Evolutionary conservation across 2,888 invertebrate genomes (phyloP).

Genomic region (Mythimna lalbum): DNA sequence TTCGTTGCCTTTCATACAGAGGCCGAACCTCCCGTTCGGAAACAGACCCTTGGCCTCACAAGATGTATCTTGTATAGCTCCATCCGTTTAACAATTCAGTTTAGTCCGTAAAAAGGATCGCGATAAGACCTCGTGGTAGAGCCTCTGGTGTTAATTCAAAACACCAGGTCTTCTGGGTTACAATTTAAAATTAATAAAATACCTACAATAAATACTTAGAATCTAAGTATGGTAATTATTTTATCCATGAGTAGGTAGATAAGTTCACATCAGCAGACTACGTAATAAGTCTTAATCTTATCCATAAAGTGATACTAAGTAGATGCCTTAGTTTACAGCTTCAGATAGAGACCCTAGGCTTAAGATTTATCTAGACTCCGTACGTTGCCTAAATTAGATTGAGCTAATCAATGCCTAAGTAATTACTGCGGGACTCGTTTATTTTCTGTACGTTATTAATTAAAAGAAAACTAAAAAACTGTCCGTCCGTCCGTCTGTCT

Average conservation of each 20-base stretch:
- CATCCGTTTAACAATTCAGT: no score
- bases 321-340: slow-evolving; percentile 33
- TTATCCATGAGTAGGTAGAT: neutral
- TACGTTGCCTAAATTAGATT: slow-evolving; percentile 28
- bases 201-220: neutral
- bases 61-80: no score
- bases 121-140: no score
- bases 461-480: neutral
- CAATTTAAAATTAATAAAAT: neutral
- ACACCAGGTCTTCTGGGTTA: neutral
- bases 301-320: slow-evolving; percentile 6
- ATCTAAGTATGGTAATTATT: no score
- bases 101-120: no score
- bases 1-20: no score
- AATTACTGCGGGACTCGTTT: slow-evolving; percentile 5
- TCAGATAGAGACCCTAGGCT: slow-evolving; percentile 23
- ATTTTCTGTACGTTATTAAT: neutral
- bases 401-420: slow-evolving; percentile 25
- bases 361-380: slow-evolving; percentile 29
- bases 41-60: no score
- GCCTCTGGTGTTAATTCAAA: no score
- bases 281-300: slow-evolving; percentile 9
- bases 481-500: no score
- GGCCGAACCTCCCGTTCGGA: no score
- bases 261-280: neutral